Percentiles rank a stretch among this genome's conserved stretches.
Evolutionary conservation across 2,888 invertebrate species (phyloP).

Genomic region (Branchipolynoe longqiensis): DNA sequence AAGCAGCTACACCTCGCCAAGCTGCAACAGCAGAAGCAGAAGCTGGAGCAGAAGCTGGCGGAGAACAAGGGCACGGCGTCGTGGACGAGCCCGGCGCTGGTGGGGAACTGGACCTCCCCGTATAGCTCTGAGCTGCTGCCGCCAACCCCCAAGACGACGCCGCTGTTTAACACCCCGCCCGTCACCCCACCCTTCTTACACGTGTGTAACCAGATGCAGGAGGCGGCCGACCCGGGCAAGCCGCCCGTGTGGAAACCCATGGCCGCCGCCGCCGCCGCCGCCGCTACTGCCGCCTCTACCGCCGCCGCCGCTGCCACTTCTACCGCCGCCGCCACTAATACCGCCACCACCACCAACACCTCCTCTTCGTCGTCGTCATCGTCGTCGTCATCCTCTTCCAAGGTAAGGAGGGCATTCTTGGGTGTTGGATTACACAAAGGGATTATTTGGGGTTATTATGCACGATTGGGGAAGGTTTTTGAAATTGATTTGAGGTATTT

Average conservation of each 20-base stretch:
- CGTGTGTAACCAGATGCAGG: conserved; percentile 46
- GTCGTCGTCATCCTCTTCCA: no score
- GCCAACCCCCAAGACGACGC: conserved; percentile 81
- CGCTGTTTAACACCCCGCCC: conserved; percentile 79
- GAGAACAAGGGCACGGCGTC: conserved; percentile 67
- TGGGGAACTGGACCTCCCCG: not conserved
- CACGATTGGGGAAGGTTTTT: no score
- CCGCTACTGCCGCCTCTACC: no score
- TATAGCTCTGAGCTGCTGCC: conserved; percentile 72
- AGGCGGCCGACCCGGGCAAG: conserved; percentile 58
- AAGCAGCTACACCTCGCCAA: conserved; percentile 73
- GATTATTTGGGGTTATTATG: no score
- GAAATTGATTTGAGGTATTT: no score
- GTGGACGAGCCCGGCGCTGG: not conserved
- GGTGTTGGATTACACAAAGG: no score
- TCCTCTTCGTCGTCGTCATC: no score
- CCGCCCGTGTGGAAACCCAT: conserved; percentile 61
- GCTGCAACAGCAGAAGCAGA: conserved; percentile 69
- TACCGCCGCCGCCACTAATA: no score
- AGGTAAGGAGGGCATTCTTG: no score
- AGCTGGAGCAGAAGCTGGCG: conserved; percentile 72
- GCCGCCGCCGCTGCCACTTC: no score
- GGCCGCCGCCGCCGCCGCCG: not conserved
- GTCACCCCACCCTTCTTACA: conserved; percentile 74
- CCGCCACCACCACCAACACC: not conserved